Evolutionary conservation across 2,888 invertebrate species (phyloP).

Genomic region (Aporophyla lueneburgensis): DNA sequence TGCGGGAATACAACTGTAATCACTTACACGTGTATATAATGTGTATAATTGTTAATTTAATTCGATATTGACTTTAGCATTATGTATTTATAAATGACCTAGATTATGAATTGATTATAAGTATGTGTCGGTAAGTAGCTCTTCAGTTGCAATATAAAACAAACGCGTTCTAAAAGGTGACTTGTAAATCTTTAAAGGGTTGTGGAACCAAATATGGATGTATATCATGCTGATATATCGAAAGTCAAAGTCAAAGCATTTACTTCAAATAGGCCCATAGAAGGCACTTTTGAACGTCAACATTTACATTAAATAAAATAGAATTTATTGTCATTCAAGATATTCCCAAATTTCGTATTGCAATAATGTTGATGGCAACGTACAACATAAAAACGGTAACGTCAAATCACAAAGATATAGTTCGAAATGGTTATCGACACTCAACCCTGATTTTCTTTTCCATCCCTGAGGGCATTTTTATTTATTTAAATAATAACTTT

Average conservation of each 20-base stretch:
- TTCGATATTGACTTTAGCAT: not conserved
- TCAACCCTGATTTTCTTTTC: not conserved
- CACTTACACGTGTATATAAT: constrained; percentile 42
- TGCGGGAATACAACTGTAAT: constrained; percentile 23
- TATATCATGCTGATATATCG: too few species aligned
- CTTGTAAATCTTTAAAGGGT: not conserved
- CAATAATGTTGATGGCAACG: not conserved
- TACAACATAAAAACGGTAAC: not conserved
- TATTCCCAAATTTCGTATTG: not conserved
- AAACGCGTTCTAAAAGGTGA: not conserved
- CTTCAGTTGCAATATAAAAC: not conserved
- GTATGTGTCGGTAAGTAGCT: not conserved
- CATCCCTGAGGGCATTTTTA: not conserved
- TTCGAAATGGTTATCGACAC: not conserved
- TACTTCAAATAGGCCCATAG: too few species aligned
- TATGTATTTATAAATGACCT: not conserved
- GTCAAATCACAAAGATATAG: not conserved
- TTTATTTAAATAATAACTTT: not conserved
- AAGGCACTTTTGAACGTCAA: too few species aligned
- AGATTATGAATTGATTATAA: not conserved
- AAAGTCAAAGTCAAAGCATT: too few species aligned
- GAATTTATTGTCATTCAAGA: not conserved
- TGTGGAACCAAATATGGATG: too few species aligned
- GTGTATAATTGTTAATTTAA: constrained; percentile 23
- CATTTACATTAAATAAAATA: too few species aligned